Evolutionary conservation across 1,140 invertebrate species (phyloP), one percentile per base, ranked within the genome.

Genomic region (Anthonomus grandis): DNA sequence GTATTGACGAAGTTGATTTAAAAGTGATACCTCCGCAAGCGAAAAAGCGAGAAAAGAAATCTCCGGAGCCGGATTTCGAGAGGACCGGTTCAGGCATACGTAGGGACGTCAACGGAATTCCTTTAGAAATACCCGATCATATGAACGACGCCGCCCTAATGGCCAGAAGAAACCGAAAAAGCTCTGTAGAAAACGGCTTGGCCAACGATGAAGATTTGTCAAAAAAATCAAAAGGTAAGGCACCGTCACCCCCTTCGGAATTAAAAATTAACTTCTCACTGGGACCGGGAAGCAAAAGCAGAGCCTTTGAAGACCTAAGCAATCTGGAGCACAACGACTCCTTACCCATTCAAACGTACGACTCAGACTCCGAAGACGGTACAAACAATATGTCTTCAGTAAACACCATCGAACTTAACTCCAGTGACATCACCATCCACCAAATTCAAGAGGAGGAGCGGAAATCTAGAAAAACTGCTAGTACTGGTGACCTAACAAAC

Each of bases 401-500:
- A 12, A 82, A 78, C 12, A 83, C 78, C 1, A 86, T 88, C 24
- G 86, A 87, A 67, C 63, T 88, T 8, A 86, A 87, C 67, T 78
- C 86, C 1, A 82, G 84, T 36, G 85, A 88, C 59, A 85, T 88
- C 34, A 88, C 85, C 2, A 84, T 89, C 25, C 86, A 88, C 65
- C 84, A 86, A 63, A 75, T 74, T 13, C 73, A 75, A 19, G 77
- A 81, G 73, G 74, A 79, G 2, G 79, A 82, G 50, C 83, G 86
- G 55, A 81, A 83, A 59, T 85, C 84, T 62, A 76, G 88, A 21
- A 90, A 89, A 76, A 87, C 89, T 2, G 85, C 87, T 0, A 91
- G 89, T 49, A 75, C 91, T 2, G 89, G 88, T 3, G 90, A 91
- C 71, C 72, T 91, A 23, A 89, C 87, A 0, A 84, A 84, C 69